phyloP scores from a whole-genome alignment of 2,888 invertebrate species.

The Isotomurus palustris region DNA sequence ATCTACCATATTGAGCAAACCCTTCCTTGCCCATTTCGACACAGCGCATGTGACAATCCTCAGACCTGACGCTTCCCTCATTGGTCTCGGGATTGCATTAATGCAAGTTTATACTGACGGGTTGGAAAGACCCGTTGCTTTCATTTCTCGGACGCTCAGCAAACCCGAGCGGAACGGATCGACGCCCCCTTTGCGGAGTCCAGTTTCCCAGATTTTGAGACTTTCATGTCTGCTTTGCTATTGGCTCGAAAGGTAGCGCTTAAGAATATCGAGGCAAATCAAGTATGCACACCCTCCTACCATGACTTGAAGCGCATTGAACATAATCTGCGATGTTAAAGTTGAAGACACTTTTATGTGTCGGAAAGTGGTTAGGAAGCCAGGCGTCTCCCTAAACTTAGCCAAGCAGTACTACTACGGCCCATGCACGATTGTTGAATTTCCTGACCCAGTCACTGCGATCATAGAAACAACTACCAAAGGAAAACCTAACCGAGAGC shows the following conservation, averaged over 20 bases:
- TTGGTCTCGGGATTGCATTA: neutral
- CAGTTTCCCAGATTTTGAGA: neutral
- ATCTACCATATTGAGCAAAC: neutral
- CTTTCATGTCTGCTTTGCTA: neutral
- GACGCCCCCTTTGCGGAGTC: neutral
- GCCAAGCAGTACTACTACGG: neutral
- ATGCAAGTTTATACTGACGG: neutral
- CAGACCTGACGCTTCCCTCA: neutral
- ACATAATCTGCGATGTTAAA: neutral
- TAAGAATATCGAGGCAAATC: neutral
- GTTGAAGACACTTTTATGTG: neutral
- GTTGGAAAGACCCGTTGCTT: neutral
- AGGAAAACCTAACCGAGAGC: too few species aligned
- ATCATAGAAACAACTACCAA: too few species aligned
- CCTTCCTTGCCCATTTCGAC: neutral
- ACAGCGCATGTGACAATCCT: neutral
- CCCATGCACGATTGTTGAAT: neutral
- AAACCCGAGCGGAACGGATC: conserved; percentile 1
- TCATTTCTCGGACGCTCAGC: neutral
- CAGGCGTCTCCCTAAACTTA: neutral
- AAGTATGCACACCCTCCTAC: neutral
- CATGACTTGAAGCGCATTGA: neutral
- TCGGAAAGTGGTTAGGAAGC: neutral
- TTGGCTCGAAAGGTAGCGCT: too few species aligned
- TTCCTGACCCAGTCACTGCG: too few species aligned